Conservation (phyloP, 2,797 vertebrate genomes). For the Enteromius trimaculatus region DNA sequence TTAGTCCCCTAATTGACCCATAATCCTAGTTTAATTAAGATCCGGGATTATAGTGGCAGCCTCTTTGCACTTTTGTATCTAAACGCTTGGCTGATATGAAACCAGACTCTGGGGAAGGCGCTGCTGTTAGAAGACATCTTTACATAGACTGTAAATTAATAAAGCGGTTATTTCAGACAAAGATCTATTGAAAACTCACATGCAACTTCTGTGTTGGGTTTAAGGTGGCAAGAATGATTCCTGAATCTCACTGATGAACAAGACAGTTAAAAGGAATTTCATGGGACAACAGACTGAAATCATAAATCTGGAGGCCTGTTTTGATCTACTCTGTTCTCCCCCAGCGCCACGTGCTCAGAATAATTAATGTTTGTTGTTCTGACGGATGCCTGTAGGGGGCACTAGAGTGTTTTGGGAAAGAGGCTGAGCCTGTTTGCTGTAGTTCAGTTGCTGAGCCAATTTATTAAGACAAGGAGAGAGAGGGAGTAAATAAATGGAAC, state of each 20-base stretch:
- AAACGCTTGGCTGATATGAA: constrained; percentile 47
- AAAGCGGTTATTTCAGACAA: not conserved
- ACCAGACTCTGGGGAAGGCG: constrained; percentile 12
- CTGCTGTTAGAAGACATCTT: not conserved
- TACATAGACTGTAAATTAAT: not conserved
- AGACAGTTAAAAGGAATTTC: constrained; percentile 69
- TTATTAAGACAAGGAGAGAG: constrained; percentile 70
- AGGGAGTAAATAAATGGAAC: constrained; percentile 77
- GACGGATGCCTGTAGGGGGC: constrained; percentile 76
- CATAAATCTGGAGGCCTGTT: constrained; percentile 64
- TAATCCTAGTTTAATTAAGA: constrained; percentile 64
- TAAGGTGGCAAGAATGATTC: constrained; percentile 53
- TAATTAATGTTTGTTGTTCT: constrained; percentile 62
- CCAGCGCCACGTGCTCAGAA: constrained; percentile 67
- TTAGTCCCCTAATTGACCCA: constrained; percentile 67
- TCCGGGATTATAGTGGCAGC: constrained; percentile 56
- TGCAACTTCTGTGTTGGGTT: constrained; percentile 47
- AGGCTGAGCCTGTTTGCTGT: constrained; percentile 80
- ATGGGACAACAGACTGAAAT: constrained; percentile 69
- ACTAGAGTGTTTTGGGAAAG: constrained; percentile 76
- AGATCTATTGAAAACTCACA: not conserved
- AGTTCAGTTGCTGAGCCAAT: constrained; percentile 83
- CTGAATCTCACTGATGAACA: constrained; percentile 63
- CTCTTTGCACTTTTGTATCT: constrained; percentile 50
- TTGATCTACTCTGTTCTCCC: constrained; percentile 66